Evolutionary conservation across 2,888 invertebrate species (phyloP), one percentile per base, ranked within the genome.

Genomic region (Listrodromus nycthemerus): DNA sequence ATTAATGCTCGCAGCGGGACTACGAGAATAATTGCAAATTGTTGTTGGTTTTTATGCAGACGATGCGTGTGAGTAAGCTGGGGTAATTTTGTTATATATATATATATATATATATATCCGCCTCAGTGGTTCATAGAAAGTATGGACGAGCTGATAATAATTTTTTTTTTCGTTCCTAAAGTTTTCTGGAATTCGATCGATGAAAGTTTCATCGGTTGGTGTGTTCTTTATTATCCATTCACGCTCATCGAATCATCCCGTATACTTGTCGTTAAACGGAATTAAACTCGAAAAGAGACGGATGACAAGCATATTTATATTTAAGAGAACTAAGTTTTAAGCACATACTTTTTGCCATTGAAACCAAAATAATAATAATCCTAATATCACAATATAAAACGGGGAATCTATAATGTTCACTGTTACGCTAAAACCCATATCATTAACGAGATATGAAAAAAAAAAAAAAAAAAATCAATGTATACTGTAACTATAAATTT

Each of bases 401-500:
- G 37, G 66, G 80, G 82, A 85, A 85, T 89, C 85, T 89, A 87
- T 85, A 83, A 89, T 86, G 89, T 89, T 91, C 86, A 89, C 88
- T 91, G 89, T 89, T 91, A 84, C 82, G 89, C 84, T 83, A 86
- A 82, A 88, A 67, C 81, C 84, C 85, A 87, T 85, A 87, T 87
- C 87, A 87, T 78, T 84, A 80, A 78, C 67, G 76, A 82, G 81
- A 74, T 83, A 81, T 58, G 78, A 61, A 81, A 89, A 89, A 90
- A 89, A 81, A 89, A 89, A 90, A 89, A n/a, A n/a, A n/a, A 81
- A 89, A 89, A 90, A 89, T 91, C 89, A 89, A 87, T 91, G 90
- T 91, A 61, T 30, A 92, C 86, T 88, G 88, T 91, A 90, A 90
- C 87, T 90, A 90, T 89, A 90, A 91, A 91, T 92, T 92, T 93